Evolutionary conservation across 2,888 invertebrate species (phyloP), one percentile per base, ranked within the genome.

Genomic region (Griposia aprilina): DNA sequence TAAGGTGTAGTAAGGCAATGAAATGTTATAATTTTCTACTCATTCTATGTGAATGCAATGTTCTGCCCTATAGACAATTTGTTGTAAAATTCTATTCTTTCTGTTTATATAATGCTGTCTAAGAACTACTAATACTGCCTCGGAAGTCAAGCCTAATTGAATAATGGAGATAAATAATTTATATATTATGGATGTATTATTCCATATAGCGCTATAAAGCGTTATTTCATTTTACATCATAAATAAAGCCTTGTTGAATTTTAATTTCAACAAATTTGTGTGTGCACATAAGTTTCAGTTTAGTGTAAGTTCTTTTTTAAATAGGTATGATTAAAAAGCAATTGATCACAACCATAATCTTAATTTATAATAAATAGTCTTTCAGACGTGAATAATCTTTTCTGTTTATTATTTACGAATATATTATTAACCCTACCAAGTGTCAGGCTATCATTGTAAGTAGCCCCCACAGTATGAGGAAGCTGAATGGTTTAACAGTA

Each of bases 311-410:
- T 72, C 36, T 81, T 72, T 82, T 70, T 79, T 62, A 62, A 55
- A 52, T 67, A 71, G 60, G 41, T 82, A 74, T 52, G 72, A 69
- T 66, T 74, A 41, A 63, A 55, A 68, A 69, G 26, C 50, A 67
- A 70, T 73, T 80, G 75, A 76, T 80, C 76, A 84, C 84, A 76
- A 55, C n/a, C 36, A 17, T 84, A 83, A 71, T 83, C 57, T 68
- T 78, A 83, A 70, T 74, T 63, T 74, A 45, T 55, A 84, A 74
- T 83, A 83, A 87, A 74, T 81, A 71, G 70, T 72, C 52, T 74
- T n/a, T 60, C 62, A 60, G 66, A 77, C 62, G n/a, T 68, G 52
- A 60, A 68, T 60, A 74, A 75, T 67, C 15, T 48, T 50, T 59
- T 59, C 4, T 55, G 66, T 84, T 73, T 81, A 36, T 74, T 74